Evolutionary conservation across 2,797 vertebrate species (phyloP).

Genomic region (Smutsia gigantea): DNA sequence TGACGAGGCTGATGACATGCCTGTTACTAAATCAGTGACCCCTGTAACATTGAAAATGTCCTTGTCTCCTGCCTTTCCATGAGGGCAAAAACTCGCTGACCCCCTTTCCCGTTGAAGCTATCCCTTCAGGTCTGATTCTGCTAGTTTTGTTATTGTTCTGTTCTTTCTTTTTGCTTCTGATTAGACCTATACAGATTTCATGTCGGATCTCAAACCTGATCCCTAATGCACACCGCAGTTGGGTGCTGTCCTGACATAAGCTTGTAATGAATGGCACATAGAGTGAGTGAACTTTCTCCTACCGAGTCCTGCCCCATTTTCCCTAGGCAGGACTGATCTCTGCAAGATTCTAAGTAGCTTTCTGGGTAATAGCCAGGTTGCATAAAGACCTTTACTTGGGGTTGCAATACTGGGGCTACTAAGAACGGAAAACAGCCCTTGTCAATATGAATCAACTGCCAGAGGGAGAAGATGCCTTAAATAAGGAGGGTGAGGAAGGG

Average conservation of each 20-base stretch:
- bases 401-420: background rate
- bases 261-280: background rate
- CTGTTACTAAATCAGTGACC: background rate
- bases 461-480: background rate
- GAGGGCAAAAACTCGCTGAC: background rate
- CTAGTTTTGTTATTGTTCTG: background rate
- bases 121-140: background rate
- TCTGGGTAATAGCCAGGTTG: background rate
- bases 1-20: background rate
- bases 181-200: background rate
- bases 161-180: background rate
- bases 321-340: background rate
- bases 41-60: background rate
- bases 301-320: background rate
- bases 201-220: background rate
- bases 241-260: background rate
- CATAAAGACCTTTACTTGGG: slow-evolving; percentile 32
- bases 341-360: background rate
- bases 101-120: background rate
- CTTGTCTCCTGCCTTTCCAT: background rate
- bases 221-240: no score
- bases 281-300: background rate
- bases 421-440: slow-evolving; percentile 45
- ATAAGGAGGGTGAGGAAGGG: background rate
- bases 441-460: background rate